Base-by-base conservation (phyloP, 1,140 invertebrate species). In the Helicorthomorpha holstii region DNA sequence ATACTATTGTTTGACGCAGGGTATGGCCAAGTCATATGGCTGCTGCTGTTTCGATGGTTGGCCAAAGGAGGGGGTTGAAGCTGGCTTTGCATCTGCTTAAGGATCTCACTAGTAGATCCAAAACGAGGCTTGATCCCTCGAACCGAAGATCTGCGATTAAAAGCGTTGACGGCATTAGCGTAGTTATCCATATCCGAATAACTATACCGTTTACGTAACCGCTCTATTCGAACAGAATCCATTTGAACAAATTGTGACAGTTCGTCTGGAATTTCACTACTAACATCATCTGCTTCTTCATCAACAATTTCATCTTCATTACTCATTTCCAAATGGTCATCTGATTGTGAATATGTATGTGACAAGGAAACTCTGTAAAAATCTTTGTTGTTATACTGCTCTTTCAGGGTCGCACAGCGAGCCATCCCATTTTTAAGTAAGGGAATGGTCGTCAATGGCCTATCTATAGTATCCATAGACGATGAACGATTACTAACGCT, bases 131-230 rank as follows among this genome's bases (percentile, higher is more conserved):
- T 79, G 34, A 82, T 82, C 0, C 80, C 81, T 0, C 84, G 72
- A 1, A 91, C 86, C 0, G 85, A 85, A 0, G 87, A 86, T 7
- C 87, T 70, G n/a, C 83, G 72, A 59, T 85, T 83, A 63, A 92
- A 90, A 3, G 85, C 87, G 56, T 90, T 89, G 59, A 89, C 85
- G 55, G 89, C 86, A 54, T 85, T 75, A 22, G 60, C 60, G 21
- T 64, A 58, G 60, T 89, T 82, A 21, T 76, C 76, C 2, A 60
- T 56, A 27, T 64, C 59, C 1, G 63, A 58, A 3, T 73, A 64
- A 52, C 66, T 73, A 56, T 76, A 88, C 21, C 85, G 74, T 57
- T 84, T 81, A 54, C 82, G 79, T 2, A 89, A 75, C 24, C 85
- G 69, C 59, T 90, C 85, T 0, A 83, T 85, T 25, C 86, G 68